Evolutionary conservation across 2,113 vertebrate genomes (phyloP).

Genomic region (Setophaga petechia): DNA sequence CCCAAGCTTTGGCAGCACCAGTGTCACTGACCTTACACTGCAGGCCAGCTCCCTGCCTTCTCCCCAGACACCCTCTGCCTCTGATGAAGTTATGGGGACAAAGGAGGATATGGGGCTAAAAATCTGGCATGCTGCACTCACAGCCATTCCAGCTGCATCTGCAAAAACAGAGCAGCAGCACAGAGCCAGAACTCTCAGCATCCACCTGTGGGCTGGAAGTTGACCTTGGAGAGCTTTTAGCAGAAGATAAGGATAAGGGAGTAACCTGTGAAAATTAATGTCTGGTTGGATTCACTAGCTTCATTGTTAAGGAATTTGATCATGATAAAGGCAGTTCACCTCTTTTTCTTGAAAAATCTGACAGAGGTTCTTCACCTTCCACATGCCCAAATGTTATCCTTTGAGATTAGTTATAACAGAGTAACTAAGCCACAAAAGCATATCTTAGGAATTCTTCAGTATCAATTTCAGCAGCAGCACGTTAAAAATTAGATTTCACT

Average conservation of each 20-base stretch:
- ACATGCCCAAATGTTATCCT: neutral
- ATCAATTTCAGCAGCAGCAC: neutral
- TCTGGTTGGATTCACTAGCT: neutral
- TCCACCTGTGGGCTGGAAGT: neutral
- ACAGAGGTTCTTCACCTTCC: neutral
- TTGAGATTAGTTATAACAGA: conserved; percentile 13
- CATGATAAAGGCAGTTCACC: neutral
- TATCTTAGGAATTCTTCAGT: neutral
- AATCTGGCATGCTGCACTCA: fast-evolving
- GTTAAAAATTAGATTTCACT: neutral
- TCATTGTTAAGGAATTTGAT: neutral
- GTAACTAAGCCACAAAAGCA: neutral
- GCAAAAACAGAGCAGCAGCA: neutral
- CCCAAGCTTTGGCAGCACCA: neutral
- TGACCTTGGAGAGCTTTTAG: neutral
- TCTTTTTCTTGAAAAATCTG: neutral
- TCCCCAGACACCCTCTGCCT: neutral
- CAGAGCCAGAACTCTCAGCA: neutral
- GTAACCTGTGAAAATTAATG: neutral
- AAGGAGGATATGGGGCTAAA: neutral
- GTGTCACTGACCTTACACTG: neutral
- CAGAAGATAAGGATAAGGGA: neutral
- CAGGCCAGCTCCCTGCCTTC: neutral
- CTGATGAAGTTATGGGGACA: neutral
- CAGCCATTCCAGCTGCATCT: neutral